Evolutionary conservation across 2,797 vertebrate genomes (phyloP), one percentile per base, ranked within the genome.

Genomic region (Allobates femoralis): DNA sequence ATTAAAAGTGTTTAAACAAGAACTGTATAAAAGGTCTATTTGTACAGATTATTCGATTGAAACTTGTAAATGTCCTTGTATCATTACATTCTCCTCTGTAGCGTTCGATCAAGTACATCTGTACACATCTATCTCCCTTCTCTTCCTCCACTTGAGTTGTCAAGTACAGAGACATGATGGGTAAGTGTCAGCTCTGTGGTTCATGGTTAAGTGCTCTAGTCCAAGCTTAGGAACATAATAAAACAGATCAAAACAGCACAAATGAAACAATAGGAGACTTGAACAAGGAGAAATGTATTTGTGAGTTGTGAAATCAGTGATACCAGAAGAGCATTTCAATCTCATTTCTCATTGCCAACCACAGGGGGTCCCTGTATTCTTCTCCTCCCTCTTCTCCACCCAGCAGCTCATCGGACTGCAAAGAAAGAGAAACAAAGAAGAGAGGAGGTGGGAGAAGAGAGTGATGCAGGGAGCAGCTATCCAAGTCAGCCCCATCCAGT

Each of bases 371-470:
- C 51, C 77, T 66, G 23, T 81, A 60, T 82, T 46, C 79, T 76
- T 88, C 82, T 81, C 83, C 86, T 81, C 86, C 83, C 78, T 77
- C 58, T 81, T 84, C 79, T 58, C 83, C 86, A 84, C 75, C 86
- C 83, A 55, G 58, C 83, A 85, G 82, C 86, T 88, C 77, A 81
- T 88, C 69, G 77, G 83, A 88, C 77, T 81, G 82, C 67, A 85
- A 81, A 88, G 86, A 81, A 85, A 85, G 41, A 73, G 76, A 85
- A 88, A 85, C 82, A 85, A 87, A 87, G 82, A 88, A 19, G 67
- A 78, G 53, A 87, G 81, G 75, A 75, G 50, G 71, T 76, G 64
- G 84, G 79, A 81, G 32, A 66, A 82, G 58, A 76, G 85, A 82
- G 69, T 53, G 85, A 86, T 74, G 46, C 37, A 86, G 79, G 41